Percentiles rank a stretch among this genome's conserved stretches.
Evolutionary conservation across 2,888 invertebrate genomes (phyloP).

Genomic region (Lycia hirtaria): DNA sequence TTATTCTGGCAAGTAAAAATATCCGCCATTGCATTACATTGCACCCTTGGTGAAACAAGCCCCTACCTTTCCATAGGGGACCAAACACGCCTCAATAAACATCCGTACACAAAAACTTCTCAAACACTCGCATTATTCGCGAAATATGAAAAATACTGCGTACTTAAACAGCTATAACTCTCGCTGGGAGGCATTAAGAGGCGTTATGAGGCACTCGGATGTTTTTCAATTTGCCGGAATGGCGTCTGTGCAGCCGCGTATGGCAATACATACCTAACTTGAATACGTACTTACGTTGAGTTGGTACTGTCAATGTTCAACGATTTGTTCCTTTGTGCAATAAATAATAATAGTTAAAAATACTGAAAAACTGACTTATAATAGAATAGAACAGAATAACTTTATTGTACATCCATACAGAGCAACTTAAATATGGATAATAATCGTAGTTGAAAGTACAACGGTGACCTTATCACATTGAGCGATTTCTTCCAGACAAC

Average conservation of each 20-base stretch:
- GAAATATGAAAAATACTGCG: conserved; percentile 78
- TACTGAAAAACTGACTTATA: no score
- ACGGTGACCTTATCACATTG: no score
- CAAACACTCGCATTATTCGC: conserved; percentile 68
- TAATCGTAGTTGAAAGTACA: no score
- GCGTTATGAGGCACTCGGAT: conserved; percentile 76
- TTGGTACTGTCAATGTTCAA: conserved; percentile 30
- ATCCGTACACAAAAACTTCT: conserved; percentile 47
- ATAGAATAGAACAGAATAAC: no score
- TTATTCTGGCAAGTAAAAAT: neutral
- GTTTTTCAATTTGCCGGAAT: conserved; percentile 82
- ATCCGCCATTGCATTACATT: conserved; percentile 7
- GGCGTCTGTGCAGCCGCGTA: conserved; percentile 65
- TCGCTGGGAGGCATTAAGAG: conserved; percentile 73
- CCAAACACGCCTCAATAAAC: conserved; percentile 40
- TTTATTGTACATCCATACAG: no score
- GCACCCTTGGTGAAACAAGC: conserved; percentile 10
- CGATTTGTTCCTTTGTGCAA: conserved; percentile 19
- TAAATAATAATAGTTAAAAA: no score
- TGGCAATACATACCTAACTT: conserved; percentile 55
- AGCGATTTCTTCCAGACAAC: no score
- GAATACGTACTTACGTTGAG: conserved; percentile 44
- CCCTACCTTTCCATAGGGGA: conserved; percentile 36
- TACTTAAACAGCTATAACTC: conserved; percentile 73
- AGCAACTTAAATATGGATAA: no score